A percentile compares a stretch with the other conserved stretches of the same genome.
These are phyloP conservation scores for Poliocrania exsul DNA, from an alignment of 2,797 vertebrate genomes.

Conservation along the genomic window DNA sequence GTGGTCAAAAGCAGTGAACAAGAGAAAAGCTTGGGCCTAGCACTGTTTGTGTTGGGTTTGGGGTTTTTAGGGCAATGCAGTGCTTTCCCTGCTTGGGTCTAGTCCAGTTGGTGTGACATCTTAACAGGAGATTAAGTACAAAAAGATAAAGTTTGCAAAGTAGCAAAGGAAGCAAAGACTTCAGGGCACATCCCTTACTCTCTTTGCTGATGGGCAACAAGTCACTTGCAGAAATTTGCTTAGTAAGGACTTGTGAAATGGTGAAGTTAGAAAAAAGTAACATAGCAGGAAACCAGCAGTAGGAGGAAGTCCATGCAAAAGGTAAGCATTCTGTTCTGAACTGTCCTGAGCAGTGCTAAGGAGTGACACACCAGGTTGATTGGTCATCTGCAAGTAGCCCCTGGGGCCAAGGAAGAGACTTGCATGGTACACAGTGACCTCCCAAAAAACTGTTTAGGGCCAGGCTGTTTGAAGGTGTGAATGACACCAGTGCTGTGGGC, in stretches of 20 bases:
- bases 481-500: background rate
- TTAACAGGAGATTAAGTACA: background rate
- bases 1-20: background rate
- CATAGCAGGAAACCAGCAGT: background rate
- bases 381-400: background rate
- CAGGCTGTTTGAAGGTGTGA: background rate
- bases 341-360: background rate
- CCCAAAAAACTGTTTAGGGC: background rate
- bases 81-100: background rate
- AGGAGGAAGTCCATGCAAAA: background rate
- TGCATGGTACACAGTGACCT: background rate
- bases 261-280: background rate
- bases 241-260: background rate
- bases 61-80: background rate
- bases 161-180: background rate
- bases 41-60: background rate
- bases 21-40: background rate
- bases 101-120: background rate
- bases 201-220: background rate
- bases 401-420: background rate
- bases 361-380: background rate
- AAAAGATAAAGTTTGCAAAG: background rate
- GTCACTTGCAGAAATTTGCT: background rate
- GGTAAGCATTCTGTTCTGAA: background rate
- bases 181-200: background rate